Conservation (phyloP, 2,797 vertebrate species). For the Sebastes nivosus region DNA sequence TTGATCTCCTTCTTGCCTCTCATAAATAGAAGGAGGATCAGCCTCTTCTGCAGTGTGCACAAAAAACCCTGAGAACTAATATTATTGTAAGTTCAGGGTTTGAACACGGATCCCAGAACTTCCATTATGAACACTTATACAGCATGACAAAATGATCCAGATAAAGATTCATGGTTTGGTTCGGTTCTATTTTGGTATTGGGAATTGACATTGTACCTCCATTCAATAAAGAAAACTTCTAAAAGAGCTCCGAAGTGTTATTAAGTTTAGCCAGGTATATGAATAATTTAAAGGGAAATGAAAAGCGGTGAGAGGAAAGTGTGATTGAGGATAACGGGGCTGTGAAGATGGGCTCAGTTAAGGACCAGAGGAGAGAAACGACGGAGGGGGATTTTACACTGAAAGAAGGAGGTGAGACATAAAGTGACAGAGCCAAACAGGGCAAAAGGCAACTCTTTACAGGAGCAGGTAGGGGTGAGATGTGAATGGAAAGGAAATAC, state of each 20-base stretch:
- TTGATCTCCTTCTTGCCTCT: too few relatives aligned
- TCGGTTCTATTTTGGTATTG: neutral
- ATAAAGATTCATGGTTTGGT: neutral
- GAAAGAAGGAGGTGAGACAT: constrained; percentile 32
- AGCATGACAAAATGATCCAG: neutral
- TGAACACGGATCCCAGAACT: neutral
- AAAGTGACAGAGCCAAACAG: constrained; percentile 39
- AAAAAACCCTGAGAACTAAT: neutral
- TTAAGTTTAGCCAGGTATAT: constrained; percentile 38
- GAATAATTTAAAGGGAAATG: constrained; percentile 65
- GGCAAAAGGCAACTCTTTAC: constrained; percentile 35
- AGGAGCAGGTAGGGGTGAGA: constrained; percentile 17
- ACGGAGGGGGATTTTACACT: constrained; percentile 18
- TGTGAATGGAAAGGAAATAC: constrained; percentile 46
- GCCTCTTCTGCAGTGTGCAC: too few relatives aligned
- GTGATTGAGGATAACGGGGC: constrained; percentile 44
- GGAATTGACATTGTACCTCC: neutral
- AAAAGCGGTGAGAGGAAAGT: constrained; percentile 45
- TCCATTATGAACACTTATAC: neutral
- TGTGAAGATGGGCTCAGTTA: constrained; percentile 54
- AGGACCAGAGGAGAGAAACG: neutral
- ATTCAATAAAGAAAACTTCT: constrained; percentile 12
- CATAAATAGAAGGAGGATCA: too few relatives aligned
- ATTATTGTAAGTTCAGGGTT: neutral
- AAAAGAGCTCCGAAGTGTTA: constrained; percentile 41